Conservation (phyloP, 2,888 invertebrate genomes). For the Dorcus parallelipipedus region DNA sequence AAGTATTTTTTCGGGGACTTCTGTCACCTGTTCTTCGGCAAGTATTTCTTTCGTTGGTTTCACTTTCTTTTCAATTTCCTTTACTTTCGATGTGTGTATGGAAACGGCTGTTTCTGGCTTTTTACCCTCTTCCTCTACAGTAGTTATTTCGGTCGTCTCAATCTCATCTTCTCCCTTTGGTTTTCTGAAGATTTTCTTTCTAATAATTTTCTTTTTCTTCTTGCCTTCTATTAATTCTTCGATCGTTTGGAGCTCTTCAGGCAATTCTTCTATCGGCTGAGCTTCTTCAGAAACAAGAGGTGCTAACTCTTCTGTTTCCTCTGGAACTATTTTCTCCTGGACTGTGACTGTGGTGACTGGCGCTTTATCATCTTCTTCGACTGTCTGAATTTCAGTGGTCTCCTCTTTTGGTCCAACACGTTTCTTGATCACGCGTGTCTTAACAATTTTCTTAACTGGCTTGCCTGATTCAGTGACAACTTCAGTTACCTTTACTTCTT, state of each 20-base stretch:
- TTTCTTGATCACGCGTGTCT: slow-evolving; percentile 37
- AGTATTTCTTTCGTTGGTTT: not conserved
- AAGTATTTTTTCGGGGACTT: slow-evolving; percentile 10
- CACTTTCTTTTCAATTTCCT: slow-evolving; percentile 21
- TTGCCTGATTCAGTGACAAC: slow-evolving; percentile 29
- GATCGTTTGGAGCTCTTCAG: slow-evolving; percentile 35
- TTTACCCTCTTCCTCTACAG: slow-evolving; percentile 46
- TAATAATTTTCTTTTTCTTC: slow-evolving; percentile 32
- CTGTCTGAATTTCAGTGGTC: slow-evolving; percentile 48
- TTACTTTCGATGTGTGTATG: slow-evolving; percentile 26
- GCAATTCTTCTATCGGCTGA: slow-evolving; percentile 36
- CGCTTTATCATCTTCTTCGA: slow-evolving; percentile 48
- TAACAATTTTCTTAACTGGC: slow-evolving; percentile 35
- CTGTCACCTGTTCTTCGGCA: slow-evolving; percentile 35
- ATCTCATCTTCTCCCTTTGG: slow-evolving; percentile 30
- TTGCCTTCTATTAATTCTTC: slow-evolving; percentile 19
- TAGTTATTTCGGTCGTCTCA: slow-evolving; percentile 28
- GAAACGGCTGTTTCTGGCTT: slow-evolving; percentile 43
- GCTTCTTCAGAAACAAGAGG: slow-evolving; percentile 16
- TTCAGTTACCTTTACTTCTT: slow-evolving; percentile 32
- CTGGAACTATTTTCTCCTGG: slow-evolving; percentile 40
- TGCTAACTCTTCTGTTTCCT: slow-evolving; percentile 27
- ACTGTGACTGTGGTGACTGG: slow-evolving; percentile 45
- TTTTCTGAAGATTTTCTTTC: slow-evolving; percentile 31
- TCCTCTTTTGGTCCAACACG: slow-evolving; percentile 38